Evolutionary conservation across 2,888 invertebrate genomes (phyloP), one percentile per base, ranked within the genome.

Genomic region (Lasius platythorax): DNA sequence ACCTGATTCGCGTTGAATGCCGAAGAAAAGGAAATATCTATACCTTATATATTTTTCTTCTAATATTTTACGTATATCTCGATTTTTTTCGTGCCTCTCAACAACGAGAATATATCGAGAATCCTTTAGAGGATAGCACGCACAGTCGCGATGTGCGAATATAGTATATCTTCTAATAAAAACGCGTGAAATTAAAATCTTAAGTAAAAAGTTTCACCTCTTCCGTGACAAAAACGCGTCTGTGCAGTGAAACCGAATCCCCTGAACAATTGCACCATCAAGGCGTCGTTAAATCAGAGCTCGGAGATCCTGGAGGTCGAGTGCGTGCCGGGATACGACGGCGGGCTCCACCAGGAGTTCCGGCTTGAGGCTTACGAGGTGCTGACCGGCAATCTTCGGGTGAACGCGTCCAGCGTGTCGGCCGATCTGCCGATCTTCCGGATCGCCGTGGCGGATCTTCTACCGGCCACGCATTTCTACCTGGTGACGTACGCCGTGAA

Each of bases 311-410:
- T 98, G 93, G 97, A 98, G 92, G 97, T 98, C 84, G 97, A 98
- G 92, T 98, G 98, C 95, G 97, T 98, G 84, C 96, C 98, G 0
- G 98, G 98, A 66, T 98, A 98, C 94, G 98, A 98, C 93, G 98
- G 98, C 1, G 98, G 98, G 0, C 96, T 98, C 84, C 89, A 76
- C 53, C 98, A 98, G 95, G 97, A 97, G 87, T 98, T 98, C 95
- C 96, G 97, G 76, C 95, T 98, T 84, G 98, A 98, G 94, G 98
- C 98, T 0, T 96, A 97, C 92, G 98, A 98, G 91, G 97, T 97
- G 0, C 95, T 96, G 91, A 97, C 97, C 28, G 97, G 97, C 92
- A 96, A 96, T 87, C 95, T 97, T 53, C 95, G 97, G 78, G 96
- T 97, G 87, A 98, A 97, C 93, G 96, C 97, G 89, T 97, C 96